Conservation (phyloP, 2,888 invertebrate genomes). For the Agonum fuliginosum region DNA sequence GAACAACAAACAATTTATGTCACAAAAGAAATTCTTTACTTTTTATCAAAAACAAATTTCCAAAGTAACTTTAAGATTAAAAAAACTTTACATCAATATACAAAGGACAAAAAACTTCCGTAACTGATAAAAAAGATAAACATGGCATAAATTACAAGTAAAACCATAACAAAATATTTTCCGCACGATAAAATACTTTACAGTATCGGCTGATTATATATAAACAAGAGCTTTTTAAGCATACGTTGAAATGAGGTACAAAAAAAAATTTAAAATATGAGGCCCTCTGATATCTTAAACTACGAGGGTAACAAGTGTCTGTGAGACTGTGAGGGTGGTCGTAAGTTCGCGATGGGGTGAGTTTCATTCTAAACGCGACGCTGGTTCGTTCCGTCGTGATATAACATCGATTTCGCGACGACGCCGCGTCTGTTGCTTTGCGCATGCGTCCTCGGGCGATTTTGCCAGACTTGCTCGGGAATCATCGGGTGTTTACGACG, state of each 20-base stretch:
- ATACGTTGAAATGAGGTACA: constrained; percentile 37
- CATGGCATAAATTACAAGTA: constrained; percentile 1
- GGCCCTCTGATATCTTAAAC: constrained; percentile 47
- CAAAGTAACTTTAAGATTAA: neutral
- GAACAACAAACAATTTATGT: too few species aligned
- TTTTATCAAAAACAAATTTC: constrained; percentile 1
- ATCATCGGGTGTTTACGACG: neutral
- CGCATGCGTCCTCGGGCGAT: neutral
- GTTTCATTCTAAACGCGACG: neutral
- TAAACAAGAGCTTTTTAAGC: constrained; percentile 35
- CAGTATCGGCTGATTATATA: constrained; percentile 25
- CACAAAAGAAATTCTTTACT: too few species aligned
- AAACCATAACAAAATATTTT: constrained; percentile 1
- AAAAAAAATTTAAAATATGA: constrained; percentile 34
- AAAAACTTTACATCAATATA: neutral
- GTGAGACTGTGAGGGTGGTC: neutral
- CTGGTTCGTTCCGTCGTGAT: constrained; percentile 29
- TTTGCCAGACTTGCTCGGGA: constrained; percentile 8
- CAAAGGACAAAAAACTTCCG: neutral
- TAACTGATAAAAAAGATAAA: constrained; percentile 21
- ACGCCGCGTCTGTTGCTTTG: constrained; percentile 43
- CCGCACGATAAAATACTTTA: constrained; percentile 1
- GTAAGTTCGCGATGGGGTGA: neutral
- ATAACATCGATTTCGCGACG: constrained; percentile 40
- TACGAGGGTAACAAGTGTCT: constrained; percentile 46